phyloP scores from a whole-genome alignment of 2,797 vertebrate species.

The Holocentrus rufus region DNA sequence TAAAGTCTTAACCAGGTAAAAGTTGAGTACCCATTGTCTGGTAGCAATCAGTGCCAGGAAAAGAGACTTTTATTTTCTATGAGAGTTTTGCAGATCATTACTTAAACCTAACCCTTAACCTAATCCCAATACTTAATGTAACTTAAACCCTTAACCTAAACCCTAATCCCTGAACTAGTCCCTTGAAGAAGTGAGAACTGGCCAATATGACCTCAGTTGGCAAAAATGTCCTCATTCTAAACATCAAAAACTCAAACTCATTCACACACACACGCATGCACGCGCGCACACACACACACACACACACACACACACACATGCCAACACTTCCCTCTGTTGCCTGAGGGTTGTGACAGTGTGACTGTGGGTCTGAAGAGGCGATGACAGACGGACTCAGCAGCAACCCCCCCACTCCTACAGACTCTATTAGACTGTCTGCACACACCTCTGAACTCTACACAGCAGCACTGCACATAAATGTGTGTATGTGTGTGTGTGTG shows the following conservation, averaged over 20 bases:
- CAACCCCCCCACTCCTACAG: constrained; percentile 13
- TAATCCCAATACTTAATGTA: too few species aligned
- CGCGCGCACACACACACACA: background rate
- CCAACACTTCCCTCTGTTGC: background rate
- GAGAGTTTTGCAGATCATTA: too few species aligned
- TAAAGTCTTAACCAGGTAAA: too few species aligned
- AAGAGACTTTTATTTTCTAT: too few species aligned
- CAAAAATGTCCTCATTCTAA: background rate
- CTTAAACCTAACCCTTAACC: too few species aligned
- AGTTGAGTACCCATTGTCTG: too few species aligned
- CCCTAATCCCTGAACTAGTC: too few species aligned
- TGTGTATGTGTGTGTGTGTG: background rate
- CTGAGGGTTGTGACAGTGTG: constrained; percentile 18
- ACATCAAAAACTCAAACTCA: background rate
- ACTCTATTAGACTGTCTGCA: constrained; percentile 18
- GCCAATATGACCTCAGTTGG: too few species aligned
- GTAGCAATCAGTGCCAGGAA: too few species aligned
- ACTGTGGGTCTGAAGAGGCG: constrained; percentile 15
- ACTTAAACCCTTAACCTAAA: too few species aligned
- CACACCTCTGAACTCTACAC: constrained; percentile 19
- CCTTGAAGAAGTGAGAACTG: too few species aligned
- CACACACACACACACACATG: background rate
- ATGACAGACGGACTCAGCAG: constrained; percentile 36
- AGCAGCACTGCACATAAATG: background rate
- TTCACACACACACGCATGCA: background rate